Percentiles rank a stretch among this genome's conserved stretches.
phyloP scores from a whole-genome alignment of 2,113 vertebrate species.

The Sylvia atricapilla region DNA sequence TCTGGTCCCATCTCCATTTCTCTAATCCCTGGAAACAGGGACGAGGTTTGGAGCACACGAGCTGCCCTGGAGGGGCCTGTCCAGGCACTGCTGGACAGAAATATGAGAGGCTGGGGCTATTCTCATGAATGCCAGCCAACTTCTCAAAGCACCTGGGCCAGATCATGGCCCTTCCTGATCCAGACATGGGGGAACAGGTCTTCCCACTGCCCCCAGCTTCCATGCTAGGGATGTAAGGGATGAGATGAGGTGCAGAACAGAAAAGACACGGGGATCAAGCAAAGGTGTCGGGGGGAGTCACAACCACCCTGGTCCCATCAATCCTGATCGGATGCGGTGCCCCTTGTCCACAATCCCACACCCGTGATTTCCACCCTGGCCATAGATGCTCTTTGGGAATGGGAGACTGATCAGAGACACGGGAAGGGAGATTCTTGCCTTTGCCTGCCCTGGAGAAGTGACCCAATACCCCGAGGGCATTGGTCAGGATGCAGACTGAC shows the following conservation, averaged over 20 bases:
- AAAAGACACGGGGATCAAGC: accelerated
- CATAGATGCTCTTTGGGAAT: neutral
- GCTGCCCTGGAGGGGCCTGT: neutral
- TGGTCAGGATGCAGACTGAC: accelerated
- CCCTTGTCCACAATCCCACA: neutral
- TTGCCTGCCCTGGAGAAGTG: neutral
- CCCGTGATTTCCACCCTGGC: neutral
- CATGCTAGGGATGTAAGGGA: neutral
- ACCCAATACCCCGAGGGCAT: accelerated
- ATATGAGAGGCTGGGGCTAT: accelerated
- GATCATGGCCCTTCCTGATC: neutral
- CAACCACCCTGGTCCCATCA: neutral
- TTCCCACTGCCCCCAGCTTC: neutral
- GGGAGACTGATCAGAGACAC: neutral
- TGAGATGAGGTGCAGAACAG: neutral
- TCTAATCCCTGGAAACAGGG: constrained; percentile 46
- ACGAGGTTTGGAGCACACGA: accelerated
- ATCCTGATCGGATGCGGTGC: neutral
- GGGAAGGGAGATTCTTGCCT: neutral
- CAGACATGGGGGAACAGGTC: neutral
- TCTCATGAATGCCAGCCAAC: neutral
- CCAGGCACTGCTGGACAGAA: neutral
- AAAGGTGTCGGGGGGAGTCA: accelerated
- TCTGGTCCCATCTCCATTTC: constrained; percentile 9
- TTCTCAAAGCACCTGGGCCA: neutral